These are phyloP conservation scores for Leguminivora glycinivorella DNA, from an alignment of 1,140 invertebrate genomes.

Conservation along the genomic window DNA sequence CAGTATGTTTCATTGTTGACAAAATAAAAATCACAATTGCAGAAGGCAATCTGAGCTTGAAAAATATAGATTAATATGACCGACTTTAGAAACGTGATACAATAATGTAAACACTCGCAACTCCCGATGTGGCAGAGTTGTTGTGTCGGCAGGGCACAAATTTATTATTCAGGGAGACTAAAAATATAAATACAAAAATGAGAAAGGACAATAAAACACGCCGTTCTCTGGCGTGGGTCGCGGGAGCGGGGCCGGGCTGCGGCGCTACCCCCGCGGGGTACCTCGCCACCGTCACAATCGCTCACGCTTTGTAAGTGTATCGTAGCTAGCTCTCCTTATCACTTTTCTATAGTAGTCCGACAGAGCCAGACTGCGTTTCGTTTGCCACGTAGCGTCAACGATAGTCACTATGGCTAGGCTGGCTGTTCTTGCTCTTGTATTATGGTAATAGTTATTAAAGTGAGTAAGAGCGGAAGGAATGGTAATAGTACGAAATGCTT, in stretches of 20 bases:
- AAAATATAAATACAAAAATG: constrained; percentile 27
- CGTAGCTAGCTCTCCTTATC: no score
- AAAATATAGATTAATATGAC: no score
- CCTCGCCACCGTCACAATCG: no score
- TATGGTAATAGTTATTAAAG: constrained; percentile 6
- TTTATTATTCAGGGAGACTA: constrained; percentile 24
- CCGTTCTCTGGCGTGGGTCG: constrained; percentile 19
- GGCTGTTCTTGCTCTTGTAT: constrained; percentile 1
- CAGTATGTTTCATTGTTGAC: no score
- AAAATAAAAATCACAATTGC: no score
- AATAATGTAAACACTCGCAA: background rate
- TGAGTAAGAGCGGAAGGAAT: background rate
- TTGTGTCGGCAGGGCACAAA: background rate
- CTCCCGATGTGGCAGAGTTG: background rate
- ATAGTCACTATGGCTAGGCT: no score
- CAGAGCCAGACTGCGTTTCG: no score
- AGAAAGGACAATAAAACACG: constrained; percentile 22
- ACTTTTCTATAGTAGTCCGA: no score
- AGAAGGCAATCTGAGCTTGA: no score
- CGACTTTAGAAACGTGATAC: background rate
- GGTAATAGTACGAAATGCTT: background rate
- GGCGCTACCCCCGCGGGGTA: background rate
- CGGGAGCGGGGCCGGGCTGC: constrained; percentile 9
- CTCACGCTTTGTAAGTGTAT: no score
- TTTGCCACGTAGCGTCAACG: no score